phyloP scores from a whole-genome alignment of 2,888 invertebrate species.

The Timema podura region DNA sequence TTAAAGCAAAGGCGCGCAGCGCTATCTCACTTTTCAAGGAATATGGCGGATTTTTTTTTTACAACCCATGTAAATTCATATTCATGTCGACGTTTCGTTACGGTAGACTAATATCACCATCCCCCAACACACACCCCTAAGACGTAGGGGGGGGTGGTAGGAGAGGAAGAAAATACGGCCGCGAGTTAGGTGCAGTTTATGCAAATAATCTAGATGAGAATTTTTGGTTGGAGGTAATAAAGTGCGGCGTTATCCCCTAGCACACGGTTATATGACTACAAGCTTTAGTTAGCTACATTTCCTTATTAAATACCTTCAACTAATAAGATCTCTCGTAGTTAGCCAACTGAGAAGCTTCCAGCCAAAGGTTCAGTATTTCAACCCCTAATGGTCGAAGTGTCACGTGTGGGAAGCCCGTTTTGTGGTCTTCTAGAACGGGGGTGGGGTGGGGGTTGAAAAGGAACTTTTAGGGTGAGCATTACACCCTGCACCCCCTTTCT shows the following conservation, averaged over 20 bases:
- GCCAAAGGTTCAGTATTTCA: no score
- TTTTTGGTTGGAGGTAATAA: conserved; percentile 46
- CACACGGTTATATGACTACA: conserved; percentile 31
- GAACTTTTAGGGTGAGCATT: no score
- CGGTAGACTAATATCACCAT: conserved; percentile 33
- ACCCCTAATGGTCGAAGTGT: no score
- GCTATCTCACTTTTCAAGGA: no score
- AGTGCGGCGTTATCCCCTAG: conserved; percentile 44
- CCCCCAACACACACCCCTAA: no score
- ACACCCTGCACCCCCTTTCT: no score
- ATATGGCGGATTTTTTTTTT: conserved; percentile 16
- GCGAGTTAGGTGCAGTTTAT: conserved; percentile 46
- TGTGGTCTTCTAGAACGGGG: no score
- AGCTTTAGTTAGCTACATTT: conserved; percentile 44
- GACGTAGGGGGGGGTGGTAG: no score
- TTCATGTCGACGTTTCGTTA: conserved; percentile 30
- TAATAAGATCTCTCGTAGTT: conserved; percentile 45
- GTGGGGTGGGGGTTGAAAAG: no score
- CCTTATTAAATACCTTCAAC: conserved; percentile 47
- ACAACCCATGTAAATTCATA: conserved; percentile 17
- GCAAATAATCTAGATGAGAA: conserved; percentile 50
- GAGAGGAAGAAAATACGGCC: conserved; percentile 37
- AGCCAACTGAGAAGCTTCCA: no score
- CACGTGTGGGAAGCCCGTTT: no score
- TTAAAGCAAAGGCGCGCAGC: no score